Evolutionary conservation across 1,140 invertebrate genomes (phyloP).

Genomic region (Chelonus insularis): DNA sequence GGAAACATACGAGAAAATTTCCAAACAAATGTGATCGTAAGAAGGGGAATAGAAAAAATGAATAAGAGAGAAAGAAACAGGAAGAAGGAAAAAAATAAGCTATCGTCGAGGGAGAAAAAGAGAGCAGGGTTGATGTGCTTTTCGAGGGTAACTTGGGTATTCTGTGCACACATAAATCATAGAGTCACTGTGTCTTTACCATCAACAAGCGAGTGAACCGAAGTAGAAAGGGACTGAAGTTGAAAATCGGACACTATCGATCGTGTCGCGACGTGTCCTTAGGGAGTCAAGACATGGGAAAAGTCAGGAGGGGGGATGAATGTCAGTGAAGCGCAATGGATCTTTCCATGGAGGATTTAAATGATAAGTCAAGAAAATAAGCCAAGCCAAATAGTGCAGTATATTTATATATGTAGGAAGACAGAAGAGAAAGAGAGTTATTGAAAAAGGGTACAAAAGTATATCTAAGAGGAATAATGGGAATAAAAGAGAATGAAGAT

Average conservation of each 20-base stretch:
- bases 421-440: no score
- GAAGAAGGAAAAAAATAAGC: no score
- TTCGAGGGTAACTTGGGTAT: conserved; percentile 6
- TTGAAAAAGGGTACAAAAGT: conserved; percentile 16
- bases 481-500: not conserved
- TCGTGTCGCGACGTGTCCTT: not conserved
- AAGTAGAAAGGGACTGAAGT: not conserved
- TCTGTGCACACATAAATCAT: conserved; percentile 14
- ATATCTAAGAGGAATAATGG: not conserved
- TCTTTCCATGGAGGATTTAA: not conserved
- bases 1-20: not conserved
- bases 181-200: not conserved
- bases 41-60: conserved; percentile 5
- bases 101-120: no score
- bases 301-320: not conserved
- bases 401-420: no score
- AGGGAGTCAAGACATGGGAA: not conserved
- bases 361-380: not conserved
- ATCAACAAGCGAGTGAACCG: not conserved
- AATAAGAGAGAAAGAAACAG: not conserved
- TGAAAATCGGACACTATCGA: conserved; percentile 18
- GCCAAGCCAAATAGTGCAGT: no score
- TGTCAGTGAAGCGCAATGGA: not conserved
- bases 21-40: no score
- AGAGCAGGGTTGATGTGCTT: not conserved